phyloP scores from a whole-genome alignment of 2,797 vertebrate species.

The Dicrostonyx torquatus region DNA sequence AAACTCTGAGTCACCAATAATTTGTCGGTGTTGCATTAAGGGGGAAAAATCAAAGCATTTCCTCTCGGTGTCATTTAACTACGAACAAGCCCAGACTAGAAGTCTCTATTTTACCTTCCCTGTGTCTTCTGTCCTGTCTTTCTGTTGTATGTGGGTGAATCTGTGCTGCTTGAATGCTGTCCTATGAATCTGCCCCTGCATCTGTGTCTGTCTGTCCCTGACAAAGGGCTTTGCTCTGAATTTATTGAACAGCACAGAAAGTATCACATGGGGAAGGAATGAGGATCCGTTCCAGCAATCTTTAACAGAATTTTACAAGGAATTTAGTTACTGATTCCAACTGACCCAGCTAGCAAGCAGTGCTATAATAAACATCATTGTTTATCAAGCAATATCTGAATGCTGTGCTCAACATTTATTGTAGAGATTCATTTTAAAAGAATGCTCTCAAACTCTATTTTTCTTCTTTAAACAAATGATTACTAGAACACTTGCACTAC shows the following conservation, averaged over 20 bases:
- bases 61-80: neutral
- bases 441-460: neutral
- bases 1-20: slow-evolving; percentile 8
- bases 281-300: neutral
- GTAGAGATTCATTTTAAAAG: neutral
- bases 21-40: neutral
- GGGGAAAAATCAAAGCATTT: neutral
- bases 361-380: neutral
- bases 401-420: neutral
- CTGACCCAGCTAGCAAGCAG: neutral
- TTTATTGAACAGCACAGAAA: neutral
- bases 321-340: neutral
- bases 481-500: neutral
- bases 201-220: neutral
- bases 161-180: neutral
- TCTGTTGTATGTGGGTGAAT: neutral
- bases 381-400: neutral
- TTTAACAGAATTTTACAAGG: neutral
- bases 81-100: neutral
- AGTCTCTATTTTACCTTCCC: neutral
- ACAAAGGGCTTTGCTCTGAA: neutral
- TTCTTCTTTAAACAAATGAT: neutral
- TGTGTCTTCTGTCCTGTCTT: neutral
- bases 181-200: neutral
- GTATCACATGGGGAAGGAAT: neutral